phyloP scores from a whole-genome alignment of 2,113 vertebrate species.

The Danionella cerebrum region DNA sequence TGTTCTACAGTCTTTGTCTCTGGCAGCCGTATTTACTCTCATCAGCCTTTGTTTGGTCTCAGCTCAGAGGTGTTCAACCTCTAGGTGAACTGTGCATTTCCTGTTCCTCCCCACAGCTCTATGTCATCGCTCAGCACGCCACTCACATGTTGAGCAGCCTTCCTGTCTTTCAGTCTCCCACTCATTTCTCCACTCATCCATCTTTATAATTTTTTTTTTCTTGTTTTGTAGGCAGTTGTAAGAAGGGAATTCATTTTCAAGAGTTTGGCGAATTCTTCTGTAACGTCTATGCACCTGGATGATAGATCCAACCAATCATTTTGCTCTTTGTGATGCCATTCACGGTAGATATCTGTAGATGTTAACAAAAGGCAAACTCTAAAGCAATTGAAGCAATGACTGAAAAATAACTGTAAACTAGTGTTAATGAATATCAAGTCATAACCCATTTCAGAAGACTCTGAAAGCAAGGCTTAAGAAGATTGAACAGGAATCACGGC shows the following conservation, averaged over 20 bases:
- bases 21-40: slow-evolving; percentile 1
- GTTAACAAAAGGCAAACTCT: no score
- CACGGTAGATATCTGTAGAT: no score
- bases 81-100: neutral
- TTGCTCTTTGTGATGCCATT: no score
- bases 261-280: no score
- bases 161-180: neutral
- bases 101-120: neutral
- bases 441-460: no score
- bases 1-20: neutral
- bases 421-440: no score
- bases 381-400: neutral
- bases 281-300: no score
- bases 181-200: neutral
- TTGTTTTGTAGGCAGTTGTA: no score
- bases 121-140: neutral
- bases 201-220: neutral
- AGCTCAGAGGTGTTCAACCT: slow-evolving; percentile 4
- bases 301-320: no score
- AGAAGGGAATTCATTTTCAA: no score
- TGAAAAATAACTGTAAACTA: neutral
- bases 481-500: no score
- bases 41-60: neutral
- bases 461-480: no score
- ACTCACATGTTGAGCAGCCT: neutral